These are phyloP conservation scores for Drosophila kanekoi DNA, from an alignment of 2,888 invertebrate species.

Conservation along the genomic window DNA sequence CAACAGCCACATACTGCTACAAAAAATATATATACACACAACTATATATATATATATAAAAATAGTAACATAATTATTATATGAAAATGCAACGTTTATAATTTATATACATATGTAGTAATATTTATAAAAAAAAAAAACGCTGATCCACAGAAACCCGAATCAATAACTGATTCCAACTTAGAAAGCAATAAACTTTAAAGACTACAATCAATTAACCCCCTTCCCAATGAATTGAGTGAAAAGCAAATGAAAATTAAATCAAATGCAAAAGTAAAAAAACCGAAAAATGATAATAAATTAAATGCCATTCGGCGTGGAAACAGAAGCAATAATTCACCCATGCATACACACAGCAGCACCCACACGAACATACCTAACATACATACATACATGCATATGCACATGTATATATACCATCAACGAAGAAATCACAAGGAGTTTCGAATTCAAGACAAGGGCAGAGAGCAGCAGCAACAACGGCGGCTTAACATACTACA, in stretches of 20 bases:
- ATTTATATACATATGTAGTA: conserved; percentile 28
- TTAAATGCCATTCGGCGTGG: background rate
- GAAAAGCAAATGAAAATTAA: background rate
- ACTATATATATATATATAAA: conserved; percentile 6
- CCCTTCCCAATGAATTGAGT: background rate
- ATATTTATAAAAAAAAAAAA: conserved; percentile 8
- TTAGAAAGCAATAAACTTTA: conserved; percentile 14
- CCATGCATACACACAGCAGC: background rate
- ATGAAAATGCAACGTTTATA: conserved; percentile 28
- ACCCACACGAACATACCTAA: background rate
- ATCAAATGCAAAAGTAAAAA: background rate
- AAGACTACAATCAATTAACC: conserved; percentile 1
- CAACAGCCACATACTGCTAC: conserved; percentile 31
- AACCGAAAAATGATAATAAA: background rate
- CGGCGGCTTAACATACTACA: background rate
- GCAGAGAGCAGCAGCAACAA: background rate
- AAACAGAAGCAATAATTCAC: background rate
- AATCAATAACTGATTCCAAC: conserved; percentile 11
- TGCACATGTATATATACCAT: background rate
- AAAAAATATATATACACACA: conserved; percentile 1
- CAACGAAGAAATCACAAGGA: conserved; percentile 6
- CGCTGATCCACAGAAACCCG: conserved; percentile 20
- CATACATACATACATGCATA: background rate
- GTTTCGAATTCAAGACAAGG: conserved; percentile 6
- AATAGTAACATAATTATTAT: conserved; percentile 19